Base-by-base conservation (phyloP, 92 coral and sea anemone species). In the Phenganax subtilis region DNA sequence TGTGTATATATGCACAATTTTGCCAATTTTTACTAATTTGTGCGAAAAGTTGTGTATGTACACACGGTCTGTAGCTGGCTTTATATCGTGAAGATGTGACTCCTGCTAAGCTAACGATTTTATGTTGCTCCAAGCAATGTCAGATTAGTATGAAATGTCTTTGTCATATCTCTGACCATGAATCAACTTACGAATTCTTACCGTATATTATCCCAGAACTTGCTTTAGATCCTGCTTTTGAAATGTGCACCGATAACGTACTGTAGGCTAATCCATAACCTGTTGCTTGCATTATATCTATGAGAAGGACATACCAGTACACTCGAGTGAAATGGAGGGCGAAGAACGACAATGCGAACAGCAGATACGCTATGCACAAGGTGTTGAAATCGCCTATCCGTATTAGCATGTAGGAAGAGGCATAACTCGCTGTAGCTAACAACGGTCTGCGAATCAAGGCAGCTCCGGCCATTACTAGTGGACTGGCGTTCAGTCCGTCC, bases 211-310 rank as follows among this genome's bases (percentile, higher is more conserved):
- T 27, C 1, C 57, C 53, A 14, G 59, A 52, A 25, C 28, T 12
- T 10, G 80, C 80, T 11, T 12, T 16, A 15, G 80, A 51, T 3
- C 61, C 59, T 44, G 80, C 80, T 53, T 75, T 75, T 52, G 61
- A 52, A 20, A 75, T 8, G 14, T 75, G 80, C 12, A 75, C 30
- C 9, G 37, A 10, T 7, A 53, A 0, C 52, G 9, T 30, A 51
- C 7, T 51, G 30, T 51, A 51, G 29, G 80, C 52, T 14, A 75
- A 51, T 16, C 28, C 80, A 53, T 75, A 7, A 75, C n/a, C 80
- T 16, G 47, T 6, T 15, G 80, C 76, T 20, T 71, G 76, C n/a
- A 71, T 9, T 16, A 71, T 12, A 30, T 51, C 76, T 0, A 71
- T 31, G 14, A 30, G 8, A 1, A 71, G 54, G 6, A 71, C 76